Evolutionary conservation across 2,797 vertebrate genomes (phyloP), one percentile per base, ranked within the genome.

Genomic region (Sebastiscus albofasciatus): DNA sequence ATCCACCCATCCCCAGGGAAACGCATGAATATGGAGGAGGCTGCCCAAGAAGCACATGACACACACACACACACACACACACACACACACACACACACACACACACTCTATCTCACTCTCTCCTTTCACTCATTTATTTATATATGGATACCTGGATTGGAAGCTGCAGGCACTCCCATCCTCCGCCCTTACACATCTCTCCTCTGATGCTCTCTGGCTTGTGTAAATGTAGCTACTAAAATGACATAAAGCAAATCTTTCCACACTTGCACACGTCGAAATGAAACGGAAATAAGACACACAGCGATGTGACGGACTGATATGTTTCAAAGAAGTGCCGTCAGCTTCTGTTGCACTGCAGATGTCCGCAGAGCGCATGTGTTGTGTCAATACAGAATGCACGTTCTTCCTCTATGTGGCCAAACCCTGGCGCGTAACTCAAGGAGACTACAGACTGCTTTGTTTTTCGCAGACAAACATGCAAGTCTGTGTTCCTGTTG

Each of bases 11-110:
- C 94, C 93, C 93, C 89, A 86, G 86, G 95, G 94, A 87, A 93
- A 94, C 83, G 71, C 91, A 95, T 95, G 90, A 95, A 96, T 95
- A 95, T 95, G 93, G 93, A 95, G 80, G 83, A 92, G 90, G 77
- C 84, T 90, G 87, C 83, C 89, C 91, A 90, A 92, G 92, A 89
- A 93, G 87, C 90, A 79, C 87, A 91, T 92, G 88, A 91, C 91
- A 93, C 86, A 90, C 89, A 81, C 74, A 71, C 36, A 34, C 34
- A 36, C 26, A 27, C 26, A 27, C 26, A 26, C 26, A 26, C 26
- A 72, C 82, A 75, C 67, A n/a, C n/a, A n/a, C n/a, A 64, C 52
- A 90, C 90, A 93, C 87, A 89, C 89, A 80, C 73, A 91, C 91
- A 93, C 87, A 90, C 89, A 80, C 74, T 69, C 75, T 68, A 46